phyloP scores from a whole-genome alignment of 2,888 invertebrate species.

The Myopa testacea region DNA sequence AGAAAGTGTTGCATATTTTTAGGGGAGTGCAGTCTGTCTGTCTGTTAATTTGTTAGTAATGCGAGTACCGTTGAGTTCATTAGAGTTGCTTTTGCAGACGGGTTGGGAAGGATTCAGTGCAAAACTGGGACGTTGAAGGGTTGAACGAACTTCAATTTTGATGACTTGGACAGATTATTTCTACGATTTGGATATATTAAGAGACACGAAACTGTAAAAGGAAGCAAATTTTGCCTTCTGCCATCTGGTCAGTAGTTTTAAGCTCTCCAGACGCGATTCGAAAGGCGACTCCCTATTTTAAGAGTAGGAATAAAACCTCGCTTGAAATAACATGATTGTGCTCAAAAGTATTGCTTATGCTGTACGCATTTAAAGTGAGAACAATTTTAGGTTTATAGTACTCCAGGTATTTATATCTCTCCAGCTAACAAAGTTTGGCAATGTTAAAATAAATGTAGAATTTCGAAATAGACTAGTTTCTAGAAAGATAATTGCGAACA shows the following conservation, averaged over 20 bases:
- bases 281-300: background rate
- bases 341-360: too few relatives aligned
- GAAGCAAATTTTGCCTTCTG: background rate
- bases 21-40: background rate
- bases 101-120: background rate
- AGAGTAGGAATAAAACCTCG: too few relatives aligned
- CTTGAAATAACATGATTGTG: too few relatives aligned
- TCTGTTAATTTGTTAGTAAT: conserved; percentile 20
- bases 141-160: background rate
- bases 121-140: background rate
- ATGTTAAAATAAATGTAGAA: too few relatives aligned
- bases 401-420: too few relatives aligned
- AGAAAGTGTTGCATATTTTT: conserved; percentile 26
- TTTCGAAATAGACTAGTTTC: too few relatives aligned
- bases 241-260: background rate
- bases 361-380: too few relatives aligned
- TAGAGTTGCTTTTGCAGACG: conserved; percentile 7
- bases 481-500: too few relatives aligned
- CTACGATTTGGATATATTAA: background rate
- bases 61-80: conserved; percentile 8
- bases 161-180: background rate
- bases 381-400: too few relatives aligned
- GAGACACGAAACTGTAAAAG: background rate
- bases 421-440: too few relatives aligned
- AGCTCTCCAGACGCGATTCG: background rate